Evolutionary conservation across 2,888 invertebrate genomes (phyloP), one percentile per base, ranked within the genome.

Genomic region (Drosophila rellima): DNA sequence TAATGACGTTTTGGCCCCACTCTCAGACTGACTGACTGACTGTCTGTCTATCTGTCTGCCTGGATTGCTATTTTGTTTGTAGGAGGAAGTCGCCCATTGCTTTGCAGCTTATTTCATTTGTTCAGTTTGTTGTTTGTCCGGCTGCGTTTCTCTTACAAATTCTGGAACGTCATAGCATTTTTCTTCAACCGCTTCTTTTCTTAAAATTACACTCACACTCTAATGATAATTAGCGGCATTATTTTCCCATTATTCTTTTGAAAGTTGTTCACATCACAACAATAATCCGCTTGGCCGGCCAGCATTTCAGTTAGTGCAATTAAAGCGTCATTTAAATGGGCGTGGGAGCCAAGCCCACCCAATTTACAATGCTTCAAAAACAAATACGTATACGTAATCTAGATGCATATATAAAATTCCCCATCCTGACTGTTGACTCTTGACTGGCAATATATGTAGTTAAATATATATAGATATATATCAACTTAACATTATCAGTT

Each of bases 161-260:
- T 82, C 88, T 82, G 80, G 73, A 76, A 71, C 83, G 56, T 68
- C 86, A 67, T 66, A 79, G 63, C 39, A 47, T 67, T 51, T 57
- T 67, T 65, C 40, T 63, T 39, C 6, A 6, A 4, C 18, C 1
- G 31, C 29, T 48, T 18, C 47, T 31, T 31, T 75, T 74, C 18
- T 47, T 57, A 79, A 82, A 84, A 82, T 68, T 70, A 68, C 64
- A 64, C 82, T 52, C 44, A 52, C 50, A 69, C 74, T 57, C 72
- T 72, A 79, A 82, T 75, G 80, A 86, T 83, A 83, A 83, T 83
- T 86, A 83, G 87, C 54, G 61, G 87, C 89, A 83, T 83, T 83
- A 86, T 83, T 83, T 83, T 83, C 87, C 89, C 83, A 83, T 83
- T 83, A 88, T 83, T 83, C 89, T 86, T 77, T 26, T 62, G 55